Evolutionary conservation across 1,140 invertebrate species (phyloP), one percentile per base, ranked within the genome.

Genomic region (Battus philenor): DNA sequence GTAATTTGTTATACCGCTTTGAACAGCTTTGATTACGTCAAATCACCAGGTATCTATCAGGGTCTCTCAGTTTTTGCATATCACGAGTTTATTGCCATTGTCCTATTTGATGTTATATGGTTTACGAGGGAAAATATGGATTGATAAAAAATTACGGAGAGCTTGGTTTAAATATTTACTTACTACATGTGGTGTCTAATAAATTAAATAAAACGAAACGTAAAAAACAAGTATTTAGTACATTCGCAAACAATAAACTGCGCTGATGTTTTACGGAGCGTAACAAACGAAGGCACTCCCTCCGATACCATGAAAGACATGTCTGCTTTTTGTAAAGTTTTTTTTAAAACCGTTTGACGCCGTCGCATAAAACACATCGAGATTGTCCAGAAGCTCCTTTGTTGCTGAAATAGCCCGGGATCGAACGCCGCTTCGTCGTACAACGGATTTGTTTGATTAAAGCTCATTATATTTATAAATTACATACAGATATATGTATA

Each of bases 301-400:
- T 20, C 15, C 17, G 33, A 36, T 36, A 36, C 33, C 10, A 36
- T 43, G 24, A 22, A 18, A 9, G 24, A 12, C 8, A 16, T 41
- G 39, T 50, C 47, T 50, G 47, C 10, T 50, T 50, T 44, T 15
- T 50, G 47, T 50, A 50, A 50, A 36, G 32, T 44, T 50, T 50
- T 50, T 50, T 44, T 44, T 27, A 24, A 24, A 33, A 49, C 10
- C 49, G 41, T 43, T 44, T 41, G 41, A 45, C 33, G 46, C 46
- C 47, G 49, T 45, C 46, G 43, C 31, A 57, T 57, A 57, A 58
- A 53, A 53, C 48, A 50, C 43, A 20, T 29, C 50, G 54, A 58
- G 36, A 58, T 54, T 58, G 54, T 54, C 46, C 54, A 58, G 54
- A 58, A 30, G 33, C 11, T 47, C 54, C 54, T 44, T 58, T 58